Evolutionary conservation across 2,888 invertebrate genomes (phyloP).

Genomic region (Drosophila limbata): DNA sequence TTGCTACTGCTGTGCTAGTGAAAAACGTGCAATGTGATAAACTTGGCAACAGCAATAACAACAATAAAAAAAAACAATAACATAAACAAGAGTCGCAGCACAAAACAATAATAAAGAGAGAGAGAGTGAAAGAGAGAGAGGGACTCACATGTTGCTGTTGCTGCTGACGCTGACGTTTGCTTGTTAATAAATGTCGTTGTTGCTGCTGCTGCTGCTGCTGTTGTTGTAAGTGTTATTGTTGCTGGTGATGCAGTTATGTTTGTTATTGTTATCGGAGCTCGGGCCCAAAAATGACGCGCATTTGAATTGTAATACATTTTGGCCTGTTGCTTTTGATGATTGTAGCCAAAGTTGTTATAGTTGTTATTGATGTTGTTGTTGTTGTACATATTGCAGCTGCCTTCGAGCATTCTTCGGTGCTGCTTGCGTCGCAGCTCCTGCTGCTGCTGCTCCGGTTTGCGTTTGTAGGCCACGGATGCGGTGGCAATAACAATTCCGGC

Average conservation of each 20-base stretch:
- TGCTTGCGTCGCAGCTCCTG: constrained; percentile 48
- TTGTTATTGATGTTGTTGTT: constrained; percentile 18
- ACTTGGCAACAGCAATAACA: constrained; percentile 27
- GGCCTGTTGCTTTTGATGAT: constrained; percentile 17
- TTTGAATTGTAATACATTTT: constrained; percentile 66
- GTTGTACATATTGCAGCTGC: constrained; percentile 7
- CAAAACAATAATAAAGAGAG: constrained; percentile 38
- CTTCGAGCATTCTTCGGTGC: constrained; percentile 29
- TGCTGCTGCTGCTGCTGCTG: constrained; percentile 6
- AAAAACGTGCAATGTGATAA: constrained; percentile 52
- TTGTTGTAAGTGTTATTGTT: constrained; percentile 9
- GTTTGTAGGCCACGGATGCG: constrained; percentile 38
- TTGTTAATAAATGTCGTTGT: constrained; percentile 17
- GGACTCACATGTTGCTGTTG: constrained; percentile 59
- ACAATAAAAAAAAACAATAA: constrained; percentile 18
- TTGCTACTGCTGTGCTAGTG: constrained; percentile 30
- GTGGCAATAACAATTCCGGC: constrained; percentile 3
- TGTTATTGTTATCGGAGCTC: constrained; percentile 20
- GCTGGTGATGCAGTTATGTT: constrained; percentile 12
- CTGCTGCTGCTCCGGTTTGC: constrained; percentile 57
- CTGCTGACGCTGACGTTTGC: constrained; percentile 6
- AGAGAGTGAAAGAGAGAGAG: constrained; percentile 1
- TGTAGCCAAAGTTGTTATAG: constrained; percentile 5
- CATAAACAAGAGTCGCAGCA: not conserved
- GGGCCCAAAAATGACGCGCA: constrained; percentile 29